Conservation (phyloP, 2,888 invertebrate species). For the Brachynemurus nebulosus region DNA sequence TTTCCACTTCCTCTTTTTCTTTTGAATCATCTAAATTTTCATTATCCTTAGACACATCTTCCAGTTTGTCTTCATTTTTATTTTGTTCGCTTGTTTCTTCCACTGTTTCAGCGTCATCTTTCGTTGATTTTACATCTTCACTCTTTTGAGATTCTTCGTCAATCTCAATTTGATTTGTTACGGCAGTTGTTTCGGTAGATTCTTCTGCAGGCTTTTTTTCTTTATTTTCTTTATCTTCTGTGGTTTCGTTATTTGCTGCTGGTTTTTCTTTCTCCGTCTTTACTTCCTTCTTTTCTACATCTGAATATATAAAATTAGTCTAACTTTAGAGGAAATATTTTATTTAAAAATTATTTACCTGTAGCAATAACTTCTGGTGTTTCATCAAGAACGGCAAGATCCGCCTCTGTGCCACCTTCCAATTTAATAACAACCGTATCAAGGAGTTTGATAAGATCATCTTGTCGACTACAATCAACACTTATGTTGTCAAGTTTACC, state of each 20-base stretch:
- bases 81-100: constrained; percentile 21
- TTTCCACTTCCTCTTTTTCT: constrained; percentile 14
- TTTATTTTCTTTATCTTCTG: constrained; percentile 21
- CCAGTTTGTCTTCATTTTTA: constrained; percentile 11
- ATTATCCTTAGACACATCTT: constrained; percentile 10
- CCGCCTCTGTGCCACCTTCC: constrained; percentile 85
- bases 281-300: constrained; percentile 12
- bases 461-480: constrained; percentile 75
- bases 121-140: constrained; percentile 28
- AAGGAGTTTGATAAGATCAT: constrained; percentile 69
- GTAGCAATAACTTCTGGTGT: constrained; percentile 31
- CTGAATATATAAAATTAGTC: background rate
- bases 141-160: constrained; percentile 35
- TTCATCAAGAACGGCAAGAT: constrained; percentile 72
- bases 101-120: constrained; percentile 31
- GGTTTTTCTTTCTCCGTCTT: constrained; percentile 10
- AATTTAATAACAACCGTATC: constrained; percentile 95
- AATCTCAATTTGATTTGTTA: constrained; percentile 14
- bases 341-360: constrained; percentile 9
- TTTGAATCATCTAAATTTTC: constrained; percentile 13
- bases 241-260: constrained; percentile 13
- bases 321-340: background rate
- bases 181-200: constrained; percentile 18
- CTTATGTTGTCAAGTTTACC: constrained; percentile 61
- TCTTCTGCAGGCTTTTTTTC: constrained; percentile 20